A percentile compares a stretch with the other conserved stretches of the same genome.
Evolutionary conservation across 2,797 vertebrate species (phyloP).

Genomic region (Pogonophryne albipinna): DNA sequence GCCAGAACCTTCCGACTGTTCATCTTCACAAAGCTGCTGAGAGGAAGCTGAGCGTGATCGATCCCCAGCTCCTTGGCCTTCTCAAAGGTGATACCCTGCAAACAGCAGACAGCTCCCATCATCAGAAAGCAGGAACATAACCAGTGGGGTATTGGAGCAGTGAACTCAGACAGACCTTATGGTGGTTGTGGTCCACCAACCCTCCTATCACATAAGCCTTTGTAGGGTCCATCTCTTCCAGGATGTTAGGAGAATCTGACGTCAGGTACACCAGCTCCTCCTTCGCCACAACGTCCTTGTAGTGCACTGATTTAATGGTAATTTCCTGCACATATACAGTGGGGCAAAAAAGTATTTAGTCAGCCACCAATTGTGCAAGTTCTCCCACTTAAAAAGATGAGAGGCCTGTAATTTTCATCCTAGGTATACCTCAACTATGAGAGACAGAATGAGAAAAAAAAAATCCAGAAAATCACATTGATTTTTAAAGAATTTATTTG

Average conservation of each 20-base stretch:
- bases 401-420: no score
- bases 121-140: background rate
- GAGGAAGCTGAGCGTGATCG: constrained; percentile 93
- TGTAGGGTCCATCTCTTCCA: constrained; percentile 90
- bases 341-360: no score
- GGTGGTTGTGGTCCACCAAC: constrained; percentile 98
- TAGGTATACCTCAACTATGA: no score
- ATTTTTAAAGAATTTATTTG: no score
- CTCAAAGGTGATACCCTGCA: constrained; percentile 88
- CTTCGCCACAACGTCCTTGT: constrained; percentile 88
- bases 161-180: constrained; percentile 86
- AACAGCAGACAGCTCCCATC: background rate
- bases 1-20: constrained; percentile 97
- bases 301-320: constrained; percentile 89
- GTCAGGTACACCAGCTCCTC: constrained; percentile 96
- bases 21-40: constrained; percentile 96
- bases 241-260: constrained; percentile 94
- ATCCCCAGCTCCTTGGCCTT: constrained; percentile 91
- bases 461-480: no score
- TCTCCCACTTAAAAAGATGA: no score
- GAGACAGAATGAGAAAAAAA: no score
- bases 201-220: constrained; percentile 98
- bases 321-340: constrained; percentile 87
- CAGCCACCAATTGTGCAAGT: no score
- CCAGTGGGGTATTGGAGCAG: background rate